Conservation (phyloP, 2,797 vertebrate species). For the Tenualosa ilisha region DNA sequence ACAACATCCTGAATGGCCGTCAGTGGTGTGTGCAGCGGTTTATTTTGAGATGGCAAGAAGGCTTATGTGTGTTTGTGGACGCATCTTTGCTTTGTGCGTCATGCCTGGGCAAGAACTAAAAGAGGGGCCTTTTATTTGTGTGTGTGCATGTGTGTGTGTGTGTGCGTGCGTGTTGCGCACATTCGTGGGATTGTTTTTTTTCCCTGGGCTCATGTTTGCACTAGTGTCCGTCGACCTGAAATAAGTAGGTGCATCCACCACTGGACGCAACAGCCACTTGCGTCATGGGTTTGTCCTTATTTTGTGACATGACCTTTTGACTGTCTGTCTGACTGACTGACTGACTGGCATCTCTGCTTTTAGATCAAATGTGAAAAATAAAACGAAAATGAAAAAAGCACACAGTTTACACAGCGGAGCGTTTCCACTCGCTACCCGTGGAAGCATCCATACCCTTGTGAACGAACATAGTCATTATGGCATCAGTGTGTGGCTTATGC, state of each 20-base stretch:
- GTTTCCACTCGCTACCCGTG: not conserved
- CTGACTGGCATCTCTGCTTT: not conserved
- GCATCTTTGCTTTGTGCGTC: not conserved
- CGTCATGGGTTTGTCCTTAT: not conserved
- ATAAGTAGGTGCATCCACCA: slow-evolving; percentile 2
- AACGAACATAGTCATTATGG: slow-evolving; percentile 52
- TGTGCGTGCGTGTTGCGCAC: not conserved
- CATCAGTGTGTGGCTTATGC: slow-evolving; percentile 51
- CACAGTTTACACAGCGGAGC: not conserved
- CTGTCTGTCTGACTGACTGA: slow-evolving; percentile 31
- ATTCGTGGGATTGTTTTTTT: slow-evolving; percentile 5
- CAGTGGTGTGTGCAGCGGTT: slow-evolving; percentile 28
- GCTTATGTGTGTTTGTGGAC: slow-evolving; percentile 23
- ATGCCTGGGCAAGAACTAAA: not conserved
- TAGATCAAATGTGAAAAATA: not conserved
- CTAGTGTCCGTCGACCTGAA: not conserved
- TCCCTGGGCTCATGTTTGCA: not conserved
- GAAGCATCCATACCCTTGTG: not conserved
- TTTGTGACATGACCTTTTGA: slow-evolving; percentile 7
- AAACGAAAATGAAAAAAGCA: slow-evolving; percentile 16
- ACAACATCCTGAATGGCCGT: slow-evolving; percentile 69
- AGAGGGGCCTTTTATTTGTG: slow-evolving; percentile 5
- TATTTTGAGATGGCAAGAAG: slow-evolving; percentile 25
- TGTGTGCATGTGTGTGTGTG: not conserved
- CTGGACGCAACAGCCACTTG: not conserved